Evolutionary conservation across 2,113 vertebrate genomes (phyloP).

Genomic region (Neogale vison): DNA sequence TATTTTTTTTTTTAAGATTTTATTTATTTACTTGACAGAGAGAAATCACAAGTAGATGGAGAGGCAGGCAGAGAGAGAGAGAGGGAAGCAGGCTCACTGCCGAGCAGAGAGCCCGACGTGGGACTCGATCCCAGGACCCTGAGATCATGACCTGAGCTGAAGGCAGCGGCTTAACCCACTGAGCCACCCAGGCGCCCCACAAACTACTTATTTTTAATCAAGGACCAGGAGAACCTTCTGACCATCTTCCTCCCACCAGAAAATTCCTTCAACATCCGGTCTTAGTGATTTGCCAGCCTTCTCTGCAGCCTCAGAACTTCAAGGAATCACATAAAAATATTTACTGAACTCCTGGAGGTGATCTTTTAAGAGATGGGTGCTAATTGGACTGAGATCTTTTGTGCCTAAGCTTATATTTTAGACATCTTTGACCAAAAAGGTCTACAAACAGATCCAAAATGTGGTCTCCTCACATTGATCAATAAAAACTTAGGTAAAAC

Average conservation of each 20-base stretch:
- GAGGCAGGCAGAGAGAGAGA: no score
- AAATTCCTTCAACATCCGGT: neutral
- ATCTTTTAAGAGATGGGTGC: neutral
- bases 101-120: no score
- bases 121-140: no score
- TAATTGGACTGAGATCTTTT: neutral
- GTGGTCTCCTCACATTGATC: neutral
- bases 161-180: no score
- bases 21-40: no score
- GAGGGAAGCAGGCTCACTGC: no score
- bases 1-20: neutral
- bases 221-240: neutral
- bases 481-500: neutral
- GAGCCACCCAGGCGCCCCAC: no score
- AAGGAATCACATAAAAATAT: slow-evolving; percentile 36
- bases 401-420: neutral
- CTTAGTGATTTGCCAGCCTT: neutral
- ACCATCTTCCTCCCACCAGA: neutral
- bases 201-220: neutral
- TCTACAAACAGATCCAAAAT: neutral
- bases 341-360: neutral
- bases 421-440: neutral
- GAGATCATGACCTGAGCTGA: no score
- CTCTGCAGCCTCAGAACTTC: neutral
- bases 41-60: no score